Evolutionary conservation across 2,797 vertebrate genomes (phyloP), one percentile per base, ranked within the genome.

Genomic region (Argentina silus): DNA sequence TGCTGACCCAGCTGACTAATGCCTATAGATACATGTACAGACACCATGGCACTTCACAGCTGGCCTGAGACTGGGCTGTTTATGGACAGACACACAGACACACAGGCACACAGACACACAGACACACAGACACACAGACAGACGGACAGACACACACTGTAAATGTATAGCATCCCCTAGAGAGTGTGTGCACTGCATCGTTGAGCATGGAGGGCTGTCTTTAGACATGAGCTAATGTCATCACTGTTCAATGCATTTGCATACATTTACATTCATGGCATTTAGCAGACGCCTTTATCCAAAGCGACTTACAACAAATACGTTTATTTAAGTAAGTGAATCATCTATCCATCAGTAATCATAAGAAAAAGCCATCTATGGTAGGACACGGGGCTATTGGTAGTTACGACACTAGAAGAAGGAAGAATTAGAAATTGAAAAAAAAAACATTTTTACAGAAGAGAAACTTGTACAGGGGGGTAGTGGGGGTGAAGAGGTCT

Each of bases 11-110:
- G 75, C 69, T 75, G 75, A 78, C 69, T 70, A 65, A 73, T 74
- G 74, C 70, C 79, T 88, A 86, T 83, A 87, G 77, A 85, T 89
- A 84, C 76, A 88, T 83, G 81, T 79, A 77, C 74, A 85, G 70
- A 72, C 63, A 70, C 45, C 56, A 56, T 48, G 62, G 42, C 61
- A 64, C 47, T 73, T 69, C 50, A 76, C 53, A 66, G 67, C 36
- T 66, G 67, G 59, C 42, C 15, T 61, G 59, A 67, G 53, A 60
- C 44, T 36, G 3, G 21, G 10, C 27, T 60, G 77, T 72, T 70
- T 77, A 73, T 56, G 55, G 74, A 57, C 47, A 27, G 53, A 72
- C 12, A 43, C 2, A 78, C 60, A 72, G 21, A 75, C 45, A 57
- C 17, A 68, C 70, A 75, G n/a, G n/a, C n/a, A n/a, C n/a, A n/a